Evolutionary conservation across 2,113 vertebrate species (phyloP), one percentile per base, ranked within the genome.

Genomic region (Hoplias malabaricus): DNA sequence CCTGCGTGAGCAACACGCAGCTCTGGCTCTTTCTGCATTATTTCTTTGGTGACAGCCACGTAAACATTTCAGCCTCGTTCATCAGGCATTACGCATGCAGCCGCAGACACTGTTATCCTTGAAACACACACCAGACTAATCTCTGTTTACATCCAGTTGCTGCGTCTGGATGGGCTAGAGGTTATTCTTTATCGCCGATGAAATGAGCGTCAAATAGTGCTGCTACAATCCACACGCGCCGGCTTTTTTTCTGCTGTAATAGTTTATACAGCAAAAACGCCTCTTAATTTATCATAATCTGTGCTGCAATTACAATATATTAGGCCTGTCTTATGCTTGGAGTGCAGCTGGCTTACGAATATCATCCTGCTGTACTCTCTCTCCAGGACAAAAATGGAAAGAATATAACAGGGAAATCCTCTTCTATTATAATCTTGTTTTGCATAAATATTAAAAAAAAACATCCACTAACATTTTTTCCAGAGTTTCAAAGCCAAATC

Each of bases 161-260:
- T 70, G 40, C 16, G 43, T 50, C 71, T 61, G 50, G 50, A 72
- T 16, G 4, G 29, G n/a, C 57, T 25, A 54, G 14, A 76, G 29
- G 31, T 67, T 46, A 14, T 82, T 63, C 63, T 79, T 79, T 34
- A 67, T 82, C 57, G 75, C 21, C 38, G 6, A 68, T 75, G 68
- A 29, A 43, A 33, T 38, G 48, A 73, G 68, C 71, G 77, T 82
- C 72, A 82, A 82, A 82, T 65, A 72, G 9, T 42, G 53, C 34
- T 36, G 5, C 27, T 72, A 42, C 14, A 27, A 46, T 59, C 14
- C 23, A 34, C 14, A 2, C 43, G 19, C 42, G 42, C n/a, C 1
- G 10, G 36, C 0, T 50, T 70, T 66, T 46, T 42, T 16, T n/a
- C n/a, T 3, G 63, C 7, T 7, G 29, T 71, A 78, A 2, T 79